These are phyloP conservation scores for Melinopterus prodromus DNA, from an alignment of 2,888 invertebrate genomes.

Conservation along the genomic window DNA sequence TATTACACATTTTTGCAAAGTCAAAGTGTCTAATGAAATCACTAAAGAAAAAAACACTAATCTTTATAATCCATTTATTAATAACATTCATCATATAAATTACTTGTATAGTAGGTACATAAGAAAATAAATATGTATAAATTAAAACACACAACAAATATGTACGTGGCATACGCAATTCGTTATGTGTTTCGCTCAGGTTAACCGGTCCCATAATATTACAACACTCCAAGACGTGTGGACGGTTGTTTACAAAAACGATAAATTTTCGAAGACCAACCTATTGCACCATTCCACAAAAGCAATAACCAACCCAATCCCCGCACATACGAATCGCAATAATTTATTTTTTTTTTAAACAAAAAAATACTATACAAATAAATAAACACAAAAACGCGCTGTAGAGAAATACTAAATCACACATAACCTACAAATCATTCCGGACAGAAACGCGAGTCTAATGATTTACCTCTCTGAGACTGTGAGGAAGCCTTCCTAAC, in stretches of 20 bases:
- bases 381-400: not conserved
- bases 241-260: not conserved
- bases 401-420: not conserved
- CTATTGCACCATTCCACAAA: not conserved
- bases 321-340: not conserved
- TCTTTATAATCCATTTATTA: not conserved
- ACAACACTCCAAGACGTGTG: not conserved
- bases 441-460: not conserved
- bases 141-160: not conserved
- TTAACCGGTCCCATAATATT: not conserved
- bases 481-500: constrained; percentile 35
- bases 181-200: not conserved
- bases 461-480: not conserved
- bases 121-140: constrained; percentile 4
- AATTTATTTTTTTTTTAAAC: not conserved
- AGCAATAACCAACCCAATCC: not conserved
- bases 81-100: not conserved
- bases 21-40: not conserved
- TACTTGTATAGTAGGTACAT: not conserved
- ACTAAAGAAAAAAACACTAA: not conserved
- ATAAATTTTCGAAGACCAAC: not conserved
- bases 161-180: not conserved
- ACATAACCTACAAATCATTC: constrained; percentile 11
- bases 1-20: not conserved
- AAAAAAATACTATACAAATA: not conserved